Conservation (phyloP, 2,797 vertebrate genomes). For the Cossypha heuglini region DNA sequence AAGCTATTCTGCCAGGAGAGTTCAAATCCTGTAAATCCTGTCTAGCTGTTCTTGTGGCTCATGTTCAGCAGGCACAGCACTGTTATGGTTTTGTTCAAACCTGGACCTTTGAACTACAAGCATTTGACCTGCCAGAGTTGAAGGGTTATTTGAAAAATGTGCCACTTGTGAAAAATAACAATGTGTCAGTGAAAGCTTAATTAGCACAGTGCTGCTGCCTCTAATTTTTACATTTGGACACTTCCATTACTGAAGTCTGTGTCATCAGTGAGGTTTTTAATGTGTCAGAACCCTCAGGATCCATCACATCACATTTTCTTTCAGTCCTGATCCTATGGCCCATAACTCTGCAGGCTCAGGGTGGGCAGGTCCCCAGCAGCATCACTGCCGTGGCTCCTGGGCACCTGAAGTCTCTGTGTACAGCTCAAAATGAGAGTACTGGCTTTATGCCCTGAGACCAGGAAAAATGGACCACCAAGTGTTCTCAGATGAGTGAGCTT, state of each 20-base stretch:
- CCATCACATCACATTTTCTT: background rate
- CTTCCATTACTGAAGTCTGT: background rate
- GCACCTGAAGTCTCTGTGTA: rapidly evolving
- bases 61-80: background rate
- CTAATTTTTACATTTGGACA: background rate
- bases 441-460: background rate
- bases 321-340: rapidly evolving
- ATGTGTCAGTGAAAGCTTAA: background rate
- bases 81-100: background rate
- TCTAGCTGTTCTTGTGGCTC: background rate
- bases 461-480: background rate
- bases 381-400: rapidly evolving
- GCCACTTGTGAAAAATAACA: background rate
- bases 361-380: background rate
- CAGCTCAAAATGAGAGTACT: background rate
- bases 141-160: background rate
- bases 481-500: background rate
- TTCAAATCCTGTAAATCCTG: background rate
- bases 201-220: background rate
- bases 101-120: background rate
- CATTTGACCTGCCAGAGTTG: background rate
- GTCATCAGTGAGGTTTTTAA: background rate
- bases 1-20: background rate
- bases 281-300: background rate
- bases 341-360: rapidly evolving